Percentiles rank a stretch among this genome's conserved stretches.
Conservation (phyloP, 2,888 invertebrate genomes). For the Nemapogon koenigi region DNA sequence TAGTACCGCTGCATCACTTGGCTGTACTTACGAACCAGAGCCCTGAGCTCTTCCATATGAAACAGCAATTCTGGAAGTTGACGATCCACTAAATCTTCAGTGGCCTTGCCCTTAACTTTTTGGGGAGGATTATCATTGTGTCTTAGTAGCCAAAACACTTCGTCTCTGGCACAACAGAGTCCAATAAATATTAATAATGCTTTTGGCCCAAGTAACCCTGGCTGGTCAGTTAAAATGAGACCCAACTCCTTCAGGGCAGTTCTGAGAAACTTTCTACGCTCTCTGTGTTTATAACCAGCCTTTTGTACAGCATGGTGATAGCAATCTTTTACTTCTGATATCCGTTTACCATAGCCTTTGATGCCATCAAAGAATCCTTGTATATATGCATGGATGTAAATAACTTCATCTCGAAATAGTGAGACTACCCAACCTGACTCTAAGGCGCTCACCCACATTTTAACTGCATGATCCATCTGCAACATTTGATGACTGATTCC, state of each 20-base stretch:
- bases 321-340: slow-evolving; percentile 95
- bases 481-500: slow-evolving; percentile 89
- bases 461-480: slow-evolving; percentile 82
- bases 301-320: slow-evolving; percentile 90
- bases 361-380: slow-evolving; percentile 92
- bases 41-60: slow-evolving; percentile 97
- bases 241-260: slow-evolving; percentile 95
- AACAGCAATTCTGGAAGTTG: slow-evolving; percentile 97
- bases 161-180: slow-evolving; percentile 93
- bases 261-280: slow-evolving; percentile 93
- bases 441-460: slow-evolving; percentile 90
- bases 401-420: slow-evolving; percentile 95
- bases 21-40: slow-evolving; percentile 93
- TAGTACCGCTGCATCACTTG: slow-evolving; percentile 98
- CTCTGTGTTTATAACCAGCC: slow-evolving; percentile 91
- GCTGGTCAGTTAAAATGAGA: slow-evolving; percentile 95
- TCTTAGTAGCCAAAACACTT: slow-evolving; percentile 94
- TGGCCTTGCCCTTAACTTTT: slow-evolving; percentile 83
- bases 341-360: slow-evolving; percentile 91
- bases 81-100: slow-evolving; percentile 94
- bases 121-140: slow-evolving; percentile 97
- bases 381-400: slow-evolving; percentile 94
- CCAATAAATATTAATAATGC: slow-evolving; percentile 96
- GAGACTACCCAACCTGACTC: slow-evolving; percentile 95
- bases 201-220: slow-evolving; percentile 96